phyloP scores from a whole-genome alignment of 2,797 vertebrate species.

The Eulemur coronatus region DNA sequence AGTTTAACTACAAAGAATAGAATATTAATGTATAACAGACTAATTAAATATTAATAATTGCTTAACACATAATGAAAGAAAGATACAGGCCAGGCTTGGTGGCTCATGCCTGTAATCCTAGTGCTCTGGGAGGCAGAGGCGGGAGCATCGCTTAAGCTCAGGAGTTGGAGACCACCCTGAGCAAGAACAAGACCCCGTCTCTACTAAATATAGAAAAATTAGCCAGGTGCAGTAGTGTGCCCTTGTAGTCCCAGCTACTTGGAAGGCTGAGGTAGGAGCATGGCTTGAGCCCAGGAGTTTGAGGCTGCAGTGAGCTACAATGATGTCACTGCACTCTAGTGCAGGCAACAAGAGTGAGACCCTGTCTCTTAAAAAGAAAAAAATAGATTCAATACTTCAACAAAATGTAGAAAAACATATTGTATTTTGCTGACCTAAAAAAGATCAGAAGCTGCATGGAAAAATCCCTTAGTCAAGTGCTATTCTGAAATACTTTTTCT shows the following conservation, averaged over 20 bases:
- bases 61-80: background rate
- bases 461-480: slow-evolving; percentile 26
- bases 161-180: background rate
- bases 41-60: background rate
- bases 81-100: background rate
- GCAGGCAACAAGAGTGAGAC: background rate
- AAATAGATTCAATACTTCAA: background rate
- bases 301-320: background rate
- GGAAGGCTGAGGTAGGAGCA: background rate
- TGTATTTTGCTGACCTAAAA: background rate
- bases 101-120: background rate
- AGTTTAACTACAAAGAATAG: background rate
- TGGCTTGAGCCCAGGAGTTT: background rate
- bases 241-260: background rate
- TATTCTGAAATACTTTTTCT: slow-evolving; percentile 34
- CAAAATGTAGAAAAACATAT: background rate
- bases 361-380: background rate
- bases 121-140: background rate
- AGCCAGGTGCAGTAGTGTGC: background rate
- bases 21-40: background rate
- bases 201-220: background rate
- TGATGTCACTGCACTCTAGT: background rate
- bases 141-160: background rate
- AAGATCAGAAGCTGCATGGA: background rate
- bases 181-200: background rate